Evolutionary conservation across 2,797 vertebrate species (phyloP), one percentile per base, ranked within the genome.

Genomic region (Ctenopoma kingsleyae): DNA sequence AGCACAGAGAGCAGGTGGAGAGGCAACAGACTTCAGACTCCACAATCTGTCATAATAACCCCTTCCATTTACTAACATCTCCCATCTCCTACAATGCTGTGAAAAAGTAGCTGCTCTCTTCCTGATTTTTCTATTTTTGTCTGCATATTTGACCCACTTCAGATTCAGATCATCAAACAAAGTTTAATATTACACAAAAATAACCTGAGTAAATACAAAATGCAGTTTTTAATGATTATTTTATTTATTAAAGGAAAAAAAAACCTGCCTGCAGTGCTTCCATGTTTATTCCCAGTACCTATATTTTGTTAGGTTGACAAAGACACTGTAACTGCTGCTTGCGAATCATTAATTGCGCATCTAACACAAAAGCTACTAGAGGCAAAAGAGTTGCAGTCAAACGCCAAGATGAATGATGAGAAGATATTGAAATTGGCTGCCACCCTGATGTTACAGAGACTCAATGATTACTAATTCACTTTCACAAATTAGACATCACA

Each of bases 41-140:
- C 67, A 81, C 91, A 93, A 91, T 91, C 84, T 84, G 52, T 78
- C 51, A 68, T 93, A 94, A 94, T 93, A 85, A 85, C 90, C 75
- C n/a, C 80, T 38, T 59, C 81, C 69, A 89, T 88, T 87, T 88
- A 80, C 65, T 66, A 73, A 89, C 86, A 73, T 52, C 81, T 67
- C 87, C 83, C 71, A 55, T 66, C 80, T 78, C 46, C 68, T 83
- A 32, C 30, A 32, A 32, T 32, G 30, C 30, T 8, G 7, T 9
- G 30, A 32, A 32, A 32, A 32, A 32, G 30, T 32, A 32, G 30
- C 30, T 32, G 30, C 25, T 5, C 25, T 5, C 25, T 27, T 27
- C 25, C 25, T 27, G 25, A 27, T 27, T 27, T 32, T 8, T 32
- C 7, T 9, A 32, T 32, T 32, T 32, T 32, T 30, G 6, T 32